These are phyloP conservation scores for Orchesellides sinensis DNA, from an alignment of 2,888 invertebrate genomes.

Conservation along the genomic window DNA sequence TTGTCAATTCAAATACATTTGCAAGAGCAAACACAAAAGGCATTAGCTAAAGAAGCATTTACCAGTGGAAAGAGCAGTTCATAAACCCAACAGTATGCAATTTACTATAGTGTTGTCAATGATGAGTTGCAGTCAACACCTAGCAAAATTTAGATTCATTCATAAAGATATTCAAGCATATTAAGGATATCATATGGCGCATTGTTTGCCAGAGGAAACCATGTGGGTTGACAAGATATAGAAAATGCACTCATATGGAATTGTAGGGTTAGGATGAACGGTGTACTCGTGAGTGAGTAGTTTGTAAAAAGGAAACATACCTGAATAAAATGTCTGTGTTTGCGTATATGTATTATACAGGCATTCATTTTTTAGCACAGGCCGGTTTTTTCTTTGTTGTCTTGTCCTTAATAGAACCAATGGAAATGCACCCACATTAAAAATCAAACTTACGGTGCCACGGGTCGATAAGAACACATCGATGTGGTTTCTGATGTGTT, in stretches of 20 bases:
- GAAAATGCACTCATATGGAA: not conserved
- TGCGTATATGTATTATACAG: not conserved
- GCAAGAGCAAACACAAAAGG: constrained; percentile 17
- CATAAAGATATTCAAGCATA: not conserved
- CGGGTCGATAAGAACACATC: not conserved
- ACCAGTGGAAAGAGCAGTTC: too few relatives aligned
- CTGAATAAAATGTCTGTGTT: too few relatives aligned
- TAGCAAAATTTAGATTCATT: not conserved
- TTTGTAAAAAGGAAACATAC: too few relatives aligned
- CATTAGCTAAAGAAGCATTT: too few relatives aligned
- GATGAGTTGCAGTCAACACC: too few relatives aligned
- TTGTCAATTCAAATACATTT: constrained; percentile 17
- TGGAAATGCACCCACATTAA: constrained; percentile 24
- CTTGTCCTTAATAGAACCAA: constrained; percentile 19
- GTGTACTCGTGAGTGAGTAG: not conserved
- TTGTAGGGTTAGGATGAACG: constrained; percentile 17
- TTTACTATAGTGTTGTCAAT: too few relatives aligned
- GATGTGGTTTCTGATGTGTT: not conserved
- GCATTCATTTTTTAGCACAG: not conserved
- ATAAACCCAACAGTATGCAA: too few relatives aligned
- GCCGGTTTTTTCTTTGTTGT: constrained; percentile 1
- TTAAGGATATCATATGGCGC: constrained; percentile 1
- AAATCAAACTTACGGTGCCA: too few relatives aligned
- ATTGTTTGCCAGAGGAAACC: constrained; percentile 23
- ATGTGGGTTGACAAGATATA: constrained; percentile 29